Base-by-base conservation (phyloP, 2,797 vertebrate genomes). In the Trematomus bernacchii region DNA sequence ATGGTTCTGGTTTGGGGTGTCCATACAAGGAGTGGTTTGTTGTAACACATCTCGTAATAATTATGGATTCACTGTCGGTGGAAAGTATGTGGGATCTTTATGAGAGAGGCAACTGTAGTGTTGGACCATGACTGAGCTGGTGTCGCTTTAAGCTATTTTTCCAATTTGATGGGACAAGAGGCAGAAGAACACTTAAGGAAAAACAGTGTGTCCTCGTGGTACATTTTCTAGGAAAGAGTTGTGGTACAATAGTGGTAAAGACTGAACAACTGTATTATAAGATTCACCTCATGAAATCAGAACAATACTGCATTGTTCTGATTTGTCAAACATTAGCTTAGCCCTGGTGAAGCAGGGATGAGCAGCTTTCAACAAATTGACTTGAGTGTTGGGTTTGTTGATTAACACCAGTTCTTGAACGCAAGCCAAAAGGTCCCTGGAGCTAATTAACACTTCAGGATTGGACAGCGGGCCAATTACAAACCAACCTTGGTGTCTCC, bases 371-470 rank as follows among this genome's bases (percentile, higher is more conserved):
- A 76, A 53, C 12, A 62, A 60, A 57, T 40, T 66, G 73, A 66
- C 72, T 47, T 66, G 60, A 73, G 85, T 76, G 68, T 68, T 74
- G 50, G 21, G 30, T 76, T 87, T 88, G 68, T 77, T 60, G 55
- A 71, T 64, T 83, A 79, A 76, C 65, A 53, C 30, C 30, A 66
- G 42, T 52, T 66, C 83, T 71, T 85, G 86, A 92, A 76, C 71
- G 51, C 64, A 33, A 73, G 85, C 87, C 80, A 83, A 82, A 77
- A 77, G 78, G 80, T 87, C 83, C 60, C 63, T 50, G 70, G 70
- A 72, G 70, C 84, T 86, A 79, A 92, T 92, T 92, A 91, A 89
- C 86, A 89, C 86, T 90, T 76, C 53, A 81, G 62, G 60, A 19
- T 77, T 8, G 27, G 77, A 85, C 78, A 68, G 33, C 43, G 61